A percentile compares a stretch with the other conserved stretches of the same genome.
These are phyloP conservation scores for Drosophila erecta DNA, from an alignment of 1,140 invertebrate genomes.

Conservation along the genomic window DNA sequence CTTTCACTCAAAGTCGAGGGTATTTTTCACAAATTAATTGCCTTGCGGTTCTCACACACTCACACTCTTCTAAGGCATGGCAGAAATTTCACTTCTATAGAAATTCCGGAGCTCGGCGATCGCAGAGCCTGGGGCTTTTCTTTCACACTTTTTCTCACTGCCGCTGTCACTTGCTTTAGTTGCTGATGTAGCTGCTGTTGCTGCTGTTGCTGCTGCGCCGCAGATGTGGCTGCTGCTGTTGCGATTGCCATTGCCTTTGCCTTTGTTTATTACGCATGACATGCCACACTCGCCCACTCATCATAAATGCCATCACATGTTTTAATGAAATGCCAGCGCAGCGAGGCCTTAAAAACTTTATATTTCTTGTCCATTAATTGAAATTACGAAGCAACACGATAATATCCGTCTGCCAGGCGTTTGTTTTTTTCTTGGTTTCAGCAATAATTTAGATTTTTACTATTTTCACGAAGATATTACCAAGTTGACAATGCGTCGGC, in stretches of 20 bases:
- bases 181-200: conserved; percentile 25
- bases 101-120: conserved; percentile 60
- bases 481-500: conserved; percentile 41
- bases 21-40: conserved; percentile 76
- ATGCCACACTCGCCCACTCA: conserved; percentile 52
- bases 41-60: conserved; percentile 78
- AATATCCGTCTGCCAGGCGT: conserved; percentile 16
- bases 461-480: conserved; percentile 54
- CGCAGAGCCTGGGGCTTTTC: conserved; percentile 53
- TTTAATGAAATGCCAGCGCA: conserved; percentile 68
- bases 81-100: conserved; percentile 80
- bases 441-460: conserved; percentile 67
- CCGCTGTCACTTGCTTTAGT: conserved; percentile 39
- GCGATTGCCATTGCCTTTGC: conserved; percentile 35
- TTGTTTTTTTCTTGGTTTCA: conserved; percentile 28
- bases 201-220: background rate
- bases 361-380: conserved; percentile 65
- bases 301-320: conserved; percentile 73
- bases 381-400: conserved; percentile 62
- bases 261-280: conserved; percentile 73
- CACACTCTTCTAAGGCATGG: conserved; percentile 37
- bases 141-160: conserved; percentile 62
- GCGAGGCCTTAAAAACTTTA: conserved; percentile 58
- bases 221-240: conserved; percentile 8
- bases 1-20: conserved; percentile 13